Evolutionary conservation across 2,113 vertebrate genomes (phyloP), one percentile per base, ranked within the genome.

Genomic region (Nibea coibor): DNA sequence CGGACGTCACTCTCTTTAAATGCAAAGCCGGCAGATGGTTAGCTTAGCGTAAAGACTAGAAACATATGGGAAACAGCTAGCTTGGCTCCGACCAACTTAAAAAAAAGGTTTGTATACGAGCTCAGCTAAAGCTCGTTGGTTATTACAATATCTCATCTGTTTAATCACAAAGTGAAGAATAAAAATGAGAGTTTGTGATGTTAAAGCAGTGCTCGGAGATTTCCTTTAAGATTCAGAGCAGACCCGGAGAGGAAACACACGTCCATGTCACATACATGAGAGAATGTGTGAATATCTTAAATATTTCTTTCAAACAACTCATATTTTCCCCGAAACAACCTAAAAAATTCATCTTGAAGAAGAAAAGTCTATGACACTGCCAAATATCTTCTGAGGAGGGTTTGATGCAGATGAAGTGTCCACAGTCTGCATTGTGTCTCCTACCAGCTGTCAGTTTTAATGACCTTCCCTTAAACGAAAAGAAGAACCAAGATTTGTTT

Each of bases 181-280:
- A 48, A 48, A 17, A 48, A 48, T 17, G 47, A 48, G 22, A 14
- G n/a, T 9, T 22, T 54, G 20, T n/a, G 20, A 31, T 31, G 31
- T 31, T 31, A 31, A 31, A 31, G 5, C 4, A 31, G 31, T 28
- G 24, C 24, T 26, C 24, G 22, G 11, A n/a, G 54, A 14, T 24
- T 24, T 20, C 8, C 3, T 15, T 56, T 31, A 31, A 8, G 8
- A 35, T 39, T 8, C 8, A 39, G 35, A 39, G 7, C 35, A 8
- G 35, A 39, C 35, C 35, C 35, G 2, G 1, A 6, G 0, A 0
- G 7, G 8, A 39, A 39, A 39, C 2, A 39, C 2, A 2, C 2
- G 8, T 39, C 7, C 6, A 39, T 39, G 35, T 39, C 35, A 45
- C 43, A 45, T 3, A 45, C 43, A 45, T 45, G 43, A 45, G 11